These are phyloP conservation scores for Leptestheria dahalacensis DNA, from an alignment of 1,140 invertebrate genomes.

Conservation along the genomic window DNA sequence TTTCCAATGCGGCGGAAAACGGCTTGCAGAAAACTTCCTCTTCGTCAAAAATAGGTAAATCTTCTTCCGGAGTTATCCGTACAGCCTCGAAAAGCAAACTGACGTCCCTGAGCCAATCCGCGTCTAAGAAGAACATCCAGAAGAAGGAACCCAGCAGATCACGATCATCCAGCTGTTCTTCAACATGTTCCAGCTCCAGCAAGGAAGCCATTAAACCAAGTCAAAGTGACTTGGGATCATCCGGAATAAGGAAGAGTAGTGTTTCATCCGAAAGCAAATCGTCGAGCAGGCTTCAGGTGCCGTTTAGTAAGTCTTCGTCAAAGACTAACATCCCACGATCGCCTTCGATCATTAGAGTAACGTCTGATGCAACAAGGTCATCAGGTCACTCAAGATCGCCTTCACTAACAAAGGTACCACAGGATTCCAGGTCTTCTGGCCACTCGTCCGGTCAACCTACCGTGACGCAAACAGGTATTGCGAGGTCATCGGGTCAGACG, in stretches of 20 bases:
- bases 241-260: conserved; percentile 6
- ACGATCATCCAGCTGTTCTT: conserved; percentile 9
- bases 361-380: neutral
- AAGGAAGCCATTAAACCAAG: neutral
- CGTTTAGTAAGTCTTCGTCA: neutral
- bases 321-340: neutral
- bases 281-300: neutral
- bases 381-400: neutral
- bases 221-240: neutral
- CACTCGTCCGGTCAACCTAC: too few species aligned
- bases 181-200: neutral
- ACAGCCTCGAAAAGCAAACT: neutral
- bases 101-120: conserved; percentile 1
- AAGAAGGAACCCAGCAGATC: neutral
- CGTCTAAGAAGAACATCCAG: neutral
- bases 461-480: too few species aligned
- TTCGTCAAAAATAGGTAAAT: neutral
- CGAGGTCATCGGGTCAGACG: neutral
- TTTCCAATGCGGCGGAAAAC: neutral
- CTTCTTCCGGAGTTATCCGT: neutral
- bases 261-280: conserved; percentile 6
- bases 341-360: neutral
- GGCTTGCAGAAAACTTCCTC: neutral
- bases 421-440: neutral
- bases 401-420: neutral